Evolutionary conservation across 2,888 invertebrate species (phyloP), one percentile per base, ranked within the genome.

Genomic region (Sphinx pinastri): DNA sequence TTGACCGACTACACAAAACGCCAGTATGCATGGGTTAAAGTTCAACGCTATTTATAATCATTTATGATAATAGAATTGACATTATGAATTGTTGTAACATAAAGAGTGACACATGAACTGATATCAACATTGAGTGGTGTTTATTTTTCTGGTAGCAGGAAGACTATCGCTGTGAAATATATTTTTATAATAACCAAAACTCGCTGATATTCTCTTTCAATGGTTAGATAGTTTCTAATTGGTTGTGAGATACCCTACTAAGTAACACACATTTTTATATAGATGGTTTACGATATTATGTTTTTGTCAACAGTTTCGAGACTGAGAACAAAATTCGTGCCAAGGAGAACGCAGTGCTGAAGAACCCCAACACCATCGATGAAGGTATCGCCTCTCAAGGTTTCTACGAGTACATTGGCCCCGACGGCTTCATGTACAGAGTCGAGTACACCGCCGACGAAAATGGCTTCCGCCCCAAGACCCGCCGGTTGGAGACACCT

Each of bases 261-360:
- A 38, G 8, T 38, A 2, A 5, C 38, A 7, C 38, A 8, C 25
- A 2, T 25, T 1, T 25, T 25, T 25, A 25, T 25, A 25, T 25
- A n/a, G 19, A 55, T 55, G 2, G 19, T 19, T 19, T 55, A 55
- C 4, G 11, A 19, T 11, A 55, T 16, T 54, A n/a, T 54, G 11
- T 19, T 19, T 55, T 47, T 70, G 13, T 70, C 71, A 45, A 45
- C 85, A 94, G 94, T 83, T 94, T 94, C 77, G 94, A 94, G 80
- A 94, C 94, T 19, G 94, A 94, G 82, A 94, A 94, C 87, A 94
- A 94, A 78, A 94, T 94, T 74, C 93, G 94, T 76, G 94, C 93
- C 73, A 91, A 93, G 81, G 94, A 94, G 79, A 93, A 92, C 69
- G 94, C 94, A n/a, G 84, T 92, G 12, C 76, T 94, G 71, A 94